A percentile compares a stretch with the other conserved stretches of the same genome.
Evolutionary conservation across 2,888 invertebrate genomes (phyloP).

Genomic region (Ectemnius cavifrons): DNA sequence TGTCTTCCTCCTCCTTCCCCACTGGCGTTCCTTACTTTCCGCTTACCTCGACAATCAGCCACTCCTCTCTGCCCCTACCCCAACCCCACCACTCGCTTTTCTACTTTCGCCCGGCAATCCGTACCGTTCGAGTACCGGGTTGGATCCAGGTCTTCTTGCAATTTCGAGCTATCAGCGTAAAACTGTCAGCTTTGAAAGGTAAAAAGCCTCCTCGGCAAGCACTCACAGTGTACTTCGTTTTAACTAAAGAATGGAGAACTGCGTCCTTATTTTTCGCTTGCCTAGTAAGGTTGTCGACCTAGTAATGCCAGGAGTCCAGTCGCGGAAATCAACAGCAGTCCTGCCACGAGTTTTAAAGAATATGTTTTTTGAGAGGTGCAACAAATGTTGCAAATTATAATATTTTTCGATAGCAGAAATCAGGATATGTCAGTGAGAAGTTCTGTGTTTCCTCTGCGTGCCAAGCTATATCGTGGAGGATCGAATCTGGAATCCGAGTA

Average conservation of each 20-base stretch:
- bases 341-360: not conserved
- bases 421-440: constrained; percentile 25
- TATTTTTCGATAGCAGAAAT: not conserved
- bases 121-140: constrained; percentile 27
- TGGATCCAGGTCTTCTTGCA: constrained; percentile 37
- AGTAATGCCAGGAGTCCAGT: constrained; percentile 20
- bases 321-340: not conserved
- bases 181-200: constrained; percentile 49
- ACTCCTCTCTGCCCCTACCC: too few species aligned
- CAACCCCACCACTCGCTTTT: constrained; percentile 29
- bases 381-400: not conserved
- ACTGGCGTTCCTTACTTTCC: constrained; percentile 18
- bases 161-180: constrained; percentile 56
- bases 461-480: constrained; percentile 23
- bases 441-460: constrained; percentile 36
- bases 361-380: not conserved
- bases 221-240: constrained; percentile 27
- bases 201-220: constrained; percentile 45
- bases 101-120: constrained; percentile 37
- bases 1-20: constrained; percentile 16
- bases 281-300: constrained; percentile 19
- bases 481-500: constrained; percentile 23
- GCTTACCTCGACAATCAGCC: constrained; percentile 1
- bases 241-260: constrained; percentile 5
- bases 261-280: constrained; percentile 1